phyloP scores from a whole-genome alignment of 2,888 invertebrate species.

The Autographa pulchrina region DNA sequence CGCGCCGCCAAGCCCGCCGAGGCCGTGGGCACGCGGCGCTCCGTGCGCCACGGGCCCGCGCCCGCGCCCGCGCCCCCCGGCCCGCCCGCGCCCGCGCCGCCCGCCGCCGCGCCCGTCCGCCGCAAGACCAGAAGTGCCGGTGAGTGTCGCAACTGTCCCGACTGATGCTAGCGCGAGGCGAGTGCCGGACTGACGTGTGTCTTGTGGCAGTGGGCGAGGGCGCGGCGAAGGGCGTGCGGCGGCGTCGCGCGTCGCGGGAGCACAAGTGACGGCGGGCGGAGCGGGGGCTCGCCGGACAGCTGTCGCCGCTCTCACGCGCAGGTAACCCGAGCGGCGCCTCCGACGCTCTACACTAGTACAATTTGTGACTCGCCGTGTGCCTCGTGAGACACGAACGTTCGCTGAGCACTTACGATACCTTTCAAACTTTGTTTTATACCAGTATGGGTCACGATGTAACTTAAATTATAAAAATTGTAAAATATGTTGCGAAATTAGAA shows the following conservation, averaged over 20 bases:
- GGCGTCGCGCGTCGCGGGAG: slow-evolving; percentile 92
- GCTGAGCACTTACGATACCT: slow-evolving; percentile 16
- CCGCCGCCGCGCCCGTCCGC: slow-evolving; percentile 74
- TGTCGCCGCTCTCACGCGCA: slow-evolving; percentile 52
- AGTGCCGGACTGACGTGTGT: slow-evolving; percentile 35
- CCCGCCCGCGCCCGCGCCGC: slow-evolving; percentile 61
- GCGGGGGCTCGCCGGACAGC: slow-evolving; percentile 85
- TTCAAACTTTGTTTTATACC: slow-evolving; percentile 35
- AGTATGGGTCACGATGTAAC: slow-evolving; percentile 51
- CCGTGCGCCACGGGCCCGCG: slow-evolving; percentile 86
- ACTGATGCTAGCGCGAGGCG: slow-evolving; percentile 15
- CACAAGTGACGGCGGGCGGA: slow-evolving; percentile 93
- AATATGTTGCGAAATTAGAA: slow-evolving; percentile 45
- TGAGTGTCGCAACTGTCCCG: slow-evolving; percentile 72
- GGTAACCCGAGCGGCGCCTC: slow-evolving; percentile 25
- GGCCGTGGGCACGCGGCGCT: slow-evolving; percentile 88
- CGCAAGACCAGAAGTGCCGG: slow-evolving; percentile 93
- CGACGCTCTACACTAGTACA: slow-evolving; percentile 39
- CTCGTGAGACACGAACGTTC: slow-evolving; percentile 25
- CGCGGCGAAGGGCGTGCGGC: slow-evolving; percentile 72
- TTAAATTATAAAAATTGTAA: slow-evolving; percentile 45
- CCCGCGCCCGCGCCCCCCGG: slow-evolving; percentile 68
- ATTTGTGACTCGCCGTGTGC: slow-evolving; percentile 24
- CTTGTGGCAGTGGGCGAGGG: slow-evolving; percentile 77
- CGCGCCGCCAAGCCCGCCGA: slow-evolving; percentile 70